Percentiles rank a stretch among this genome's conserved stretches.
Conservation (phyloP, 2,113 vertebrate genomes). For the Pionites leucogaster region DNA sequence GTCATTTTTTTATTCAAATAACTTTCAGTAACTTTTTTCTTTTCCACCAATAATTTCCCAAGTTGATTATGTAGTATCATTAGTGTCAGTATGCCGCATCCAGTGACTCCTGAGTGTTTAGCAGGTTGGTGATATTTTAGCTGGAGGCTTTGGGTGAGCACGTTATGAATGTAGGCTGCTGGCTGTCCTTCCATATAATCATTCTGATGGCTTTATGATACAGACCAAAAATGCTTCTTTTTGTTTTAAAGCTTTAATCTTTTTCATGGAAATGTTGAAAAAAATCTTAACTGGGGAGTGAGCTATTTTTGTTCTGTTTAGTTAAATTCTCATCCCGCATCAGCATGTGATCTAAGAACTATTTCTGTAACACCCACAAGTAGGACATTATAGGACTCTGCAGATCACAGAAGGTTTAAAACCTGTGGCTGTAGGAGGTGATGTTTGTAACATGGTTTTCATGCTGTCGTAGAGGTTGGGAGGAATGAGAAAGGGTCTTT, state of each 20-base stretch:
- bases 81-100: neutral
- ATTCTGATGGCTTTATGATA: neutral
- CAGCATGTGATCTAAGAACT: neutral
- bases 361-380: neutral
- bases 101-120: neutral
- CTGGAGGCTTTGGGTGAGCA: neutral
- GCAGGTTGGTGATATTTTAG: neutral
- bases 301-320: neutral
- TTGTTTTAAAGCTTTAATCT: slow-evolving; percentile 44
- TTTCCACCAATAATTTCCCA: slow-evolving; percentile 20
- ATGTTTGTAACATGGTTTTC: neutral
- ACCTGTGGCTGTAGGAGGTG: neutral
- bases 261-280: neutral
- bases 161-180: slow-evolving; percentile 26
- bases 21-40: slow-evolving; percentile 9
- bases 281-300: neutral
- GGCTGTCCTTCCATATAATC: neutral
- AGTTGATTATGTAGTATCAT: neutral
- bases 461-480: neutral
- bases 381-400: neutral
- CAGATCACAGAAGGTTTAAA: neutral
- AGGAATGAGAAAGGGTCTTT: neutral
- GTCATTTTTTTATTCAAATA: slow-evolving; percentile 35
- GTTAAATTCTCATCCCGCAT: neutral
- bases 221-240: neutral